Base-by-base conservation (phyloP, 1,140 invertebrate species). In the Drosophila littoralis region DNA sequence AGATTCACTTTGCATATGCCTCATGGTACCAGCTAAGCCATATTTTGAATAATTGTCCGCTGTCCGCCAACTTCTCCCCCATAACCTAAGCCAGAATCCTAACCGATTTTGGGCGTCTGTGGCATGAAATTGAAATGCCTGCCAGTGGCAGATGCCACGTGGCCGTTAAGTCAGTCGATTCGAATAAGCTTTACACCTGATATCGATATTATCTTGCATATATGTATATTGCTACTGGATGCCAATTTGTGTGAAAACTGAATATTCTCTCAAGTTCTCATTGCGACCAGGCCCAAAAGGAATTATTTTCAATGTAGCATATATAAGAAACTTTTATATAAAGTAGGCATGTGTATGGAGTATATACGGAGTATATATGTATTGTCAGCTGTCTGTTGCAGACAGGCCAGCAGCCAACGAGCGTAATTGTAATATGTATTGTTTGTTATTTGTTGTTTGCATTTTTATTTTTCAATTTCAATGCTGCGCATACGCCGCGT, bases 31-130 rank as follows among this genome's bases (percentile, higher is more conserved):
- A 46, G 22, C 68, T 75, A 48, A 48, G 63, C 32, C 51, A 86
- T 72, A 85, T 84, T 83, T 76, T 73, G 72, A 79, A 84, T 83
- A 83, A 84, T 84, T 83, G 67, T 61, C 46, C 63, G 59, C 9
- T 13, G 33, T 10, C 35, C 8, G 12, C 28, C 42, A n/a, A 7
- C 32, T 9, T n/a, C 28, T 32, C 9, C 36, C 13, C 22, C 36
- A 48, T 52, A 28, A 28, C 22, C 22, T 28, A 28, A 28, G 0
- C 22, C 22, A 28, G 22, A 28, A 28, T 5, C 22, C 22, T 28
- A 28, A 28, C 2, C 22, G 22, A 28, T 28, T 28, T 28, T 35
- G 5, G 8, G 6, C 46, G 9, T 65, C 9, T 71, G 32, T 48
- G 7, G 22, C 38, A 12, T 43, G 10, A 50, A 66, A 66, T 48